Evolutionary conservation across 2,113 vertebrate species (phyloP), one percentile per base, ranked within the genome.

Genomic region (Pachyramphus minor): DNA sequence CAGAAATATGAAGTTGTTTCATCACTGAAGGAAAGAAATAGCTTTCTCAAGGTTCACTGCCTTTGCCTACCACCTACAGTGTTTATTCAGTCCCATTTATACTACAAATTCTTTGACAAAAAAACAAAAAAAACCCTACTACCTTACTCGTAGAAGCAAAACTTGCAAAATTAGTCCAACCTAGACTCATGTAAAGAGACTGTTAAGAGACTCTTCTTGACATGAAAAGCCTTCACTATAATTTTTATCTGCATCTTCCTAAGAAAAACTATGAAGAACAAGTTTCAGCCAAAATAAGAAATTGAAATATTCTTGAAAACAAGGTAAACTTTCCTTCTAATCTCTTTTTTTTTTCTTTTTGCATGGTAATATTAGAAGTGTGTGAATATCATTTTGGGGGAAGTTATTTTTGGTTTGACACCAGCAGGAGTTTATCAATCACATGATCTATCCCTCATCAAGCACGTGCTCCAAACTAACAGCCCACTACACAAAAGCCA

Each of bases 391-490:
- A 49, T 50, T 64, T 45, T 17, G 8, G 8, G 13, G 11, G 11
- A 24, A 64, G 25, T 8, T 42, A 20, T 31, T 20, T 80, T 42
- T 35, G 9, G 1, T 37, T 93, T 84, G 68, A 42, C 23, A 68
- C 8, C 27, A 90, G 35, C 49, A 55, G 63, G 9, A 8, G 72
- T 63, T 79, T 79, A 49, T 78, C 45, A 35, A 17, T 45, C 21
- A 35, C 1, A 1, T n/a, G 33, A 39, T 22, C 3, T 73, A 72
- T 6, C 7, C 18, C 6, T 3, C n/a, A n/a, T n/a, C n/a, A 25
- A 74, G 37, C 13, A 52, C 17, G 4, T 20, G 18, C 19, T 63
- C n/a, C 56, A 41, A 45, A 52, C 11, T 47, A 7, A 28, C n/a
- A 74, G 37, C 47, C 15, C 4, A 2, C 44, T 45, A 24, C 1